These are phyloP conservation scores for Oreonectes daqikongensis DNA, from an alignment of 2,797 vertebrate genomes.

Conservation along the genomic window DNA sequence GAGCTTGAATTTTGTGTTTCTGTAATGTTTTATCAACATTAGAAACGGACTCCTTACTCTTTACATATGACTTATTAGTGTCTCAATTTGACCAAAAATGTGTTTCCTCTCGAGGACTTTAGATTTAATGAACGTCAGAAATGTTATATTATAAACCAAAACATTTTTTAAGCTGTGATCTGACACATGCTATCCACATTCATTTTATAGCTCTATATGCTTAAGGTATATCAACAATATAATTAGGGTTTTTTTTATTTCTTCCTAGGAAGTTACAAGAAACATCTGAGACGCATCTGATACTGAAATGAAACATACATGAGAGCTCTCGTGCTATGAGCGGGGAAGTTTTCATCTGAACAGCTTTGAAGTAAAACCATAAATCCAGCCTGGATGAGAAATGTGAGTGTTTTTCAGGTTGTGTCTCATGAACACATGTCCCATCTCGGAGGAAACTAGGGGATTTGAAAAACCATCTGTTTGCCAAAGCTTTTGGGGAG, in stretches of 20 bases:
- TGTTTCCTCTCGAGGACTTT: too few relatives aligned
- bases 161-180: background rate
- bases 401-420: slow-evolving; percentile 62
- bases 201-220: background rate
- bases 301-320: background rate
- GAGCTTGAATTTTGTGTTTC: too few relatives aligned
- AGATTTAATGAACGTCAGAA: too few relatives aligned
- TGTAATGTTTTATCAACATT: background rate
- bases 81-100: background rate
- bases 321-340: slow-evolving; percentile 1
- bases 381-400: slow-evolving; percentile 40
- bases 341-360: background rate
- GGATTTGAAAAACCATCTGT: slow-evolving; percentile 83
- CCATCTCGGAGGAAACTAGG: slow-evolving; percentile 70
- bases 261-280: background rate
- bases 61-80: too few relatives aligned
- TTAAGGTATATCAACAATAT: background rate
- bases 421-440: slow-evolving; percentile 74
- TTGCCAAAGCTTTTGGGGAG: slow-evolving; percentile 74
- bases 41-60: background rate
- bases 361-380: slow-evolving; percentile 22
- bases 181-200: background rate
- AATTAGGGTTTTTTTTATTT: background rate
- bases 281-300: background rate
- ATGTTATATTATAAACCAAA: background rate